Evolutionary conservation across 2,113 vertebrate genomes (phyloP), one percentile per base, ranked within the genome.

Genomic region (Pyrgilauda ruficollis): DNA sequence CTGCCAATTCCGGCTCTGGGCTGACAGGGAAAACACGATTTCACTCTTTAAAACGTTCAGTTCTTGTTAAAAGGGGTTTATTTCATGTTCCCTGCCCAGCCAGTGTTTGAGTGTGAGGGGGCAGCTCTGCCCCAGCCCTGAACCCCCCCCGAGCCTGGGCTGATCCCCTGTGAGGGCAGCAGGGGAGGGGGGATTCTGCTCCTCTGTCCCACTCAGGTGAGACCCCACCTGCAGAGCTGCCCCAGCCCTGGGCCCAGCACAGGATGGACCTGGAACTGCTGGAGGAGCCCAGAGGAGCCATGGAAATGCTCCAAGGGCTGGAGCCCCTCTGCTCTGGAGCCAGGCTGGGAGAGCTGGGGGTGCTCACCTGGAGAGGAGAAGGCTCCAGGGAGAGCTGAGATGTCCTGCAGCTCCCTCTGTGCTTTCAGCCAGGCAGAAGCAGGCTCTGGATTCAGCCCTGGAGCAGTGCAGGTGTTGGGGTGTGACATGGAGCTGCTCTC

Each of bases 231-330:
- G 61, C 69, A 81, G 68, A 81, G 68, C 77, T 52, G 68, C 59
- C 35, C 44, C 68, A 44, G 61, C 44, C 37, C 37, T 33, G 59
- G 58, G 23, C 2, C 4, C 76, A 58, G 33, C 68, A 66, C 52
- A 58, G 52, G 9, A 10, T 1, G 33, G 23, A 74, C 12, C 44
- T 74, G 77, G 61, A 74, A 69, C 68, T 59, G 37, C 59, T 82
- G 69, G 15, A 53, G 35, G 35, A 59, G 61, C 0, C 77, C 61
- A 67, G 69, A 82, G 43, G 43, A 80, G 7, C 35, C 16, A 6
- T 0, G 0, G 49, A 64, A 43, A 0, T 49, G 43, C 43, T 72
- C 9, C 19, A 0, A 47, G 35, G 41, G 58, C 58, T 80, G 75
- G 85, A 50, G 44, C 44, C 21, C 31, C 84, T 77, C 62, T 86